phyloP scores from a whole-genome alignment of 2,113 vertebrate genomes.

The Asarcornis scutulata region DNA sequence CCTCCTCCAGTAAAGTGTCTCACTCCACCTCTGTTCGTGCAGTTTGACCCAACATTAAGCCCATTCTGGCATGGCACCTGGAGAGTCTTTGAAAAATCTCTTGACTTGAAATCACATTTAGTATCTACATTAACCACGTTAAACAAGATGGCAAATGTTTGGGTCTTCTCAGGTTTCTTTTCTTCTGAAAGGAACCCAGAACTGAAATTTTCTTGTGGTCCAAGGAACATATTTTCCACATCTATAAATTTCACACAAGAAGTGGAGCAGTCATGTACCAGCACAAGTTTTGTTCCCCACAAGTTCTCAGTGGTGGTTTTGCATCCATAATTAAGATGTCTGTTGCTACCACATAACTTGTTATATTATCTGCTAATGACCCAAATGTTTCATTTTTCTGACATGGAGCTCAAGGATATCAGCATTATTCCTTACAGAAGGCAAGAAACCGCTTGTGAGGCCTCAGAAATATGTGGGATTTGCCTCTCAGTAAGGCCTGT shows the following conservation, averaged over 20 bases:
- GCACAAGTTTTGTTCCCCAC: neutral
- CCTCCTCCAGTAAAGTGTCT: neutral
- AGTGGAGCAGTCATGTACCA: neutral
- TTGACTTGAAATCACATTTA: neutral
- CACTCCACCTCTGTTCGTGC: neutral
- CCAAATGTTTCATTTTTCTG: neutral
- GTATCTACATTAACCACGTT: neutral
- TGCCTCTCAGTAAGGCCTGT: neutral
- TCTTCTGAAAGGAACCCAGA: neutral
- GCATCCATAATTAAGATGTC: neutral
- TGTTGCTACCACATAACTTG: neutral
- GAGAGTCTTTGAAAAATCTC: neutral
- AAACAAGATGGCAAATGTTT: neutral
- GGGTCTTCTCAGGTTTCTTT: neutral
- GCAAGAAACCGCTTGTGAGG: accelerated
- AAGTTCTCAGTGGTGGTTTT: neutral
- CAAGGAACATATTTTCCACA: neutral
- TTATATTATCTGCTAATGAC: neutral
- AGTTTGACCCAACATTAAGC: neutral
- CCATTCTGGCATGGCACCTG: neutral
- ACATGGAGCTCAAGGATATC: neutral
- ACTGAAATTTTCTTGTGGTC: neutral
- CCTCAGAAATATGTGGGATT: neutral
- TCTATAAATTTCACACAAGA: neutral
- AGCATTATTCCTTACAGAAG: neutral